A percentile compares a stretch with the other conserved stretches of the same genome.
These are phyloP conservation scores for Megatriorchis doriae DNA, from an alignment of 2,113 vertebrate species.

Conservation along the genomic window DNA sequence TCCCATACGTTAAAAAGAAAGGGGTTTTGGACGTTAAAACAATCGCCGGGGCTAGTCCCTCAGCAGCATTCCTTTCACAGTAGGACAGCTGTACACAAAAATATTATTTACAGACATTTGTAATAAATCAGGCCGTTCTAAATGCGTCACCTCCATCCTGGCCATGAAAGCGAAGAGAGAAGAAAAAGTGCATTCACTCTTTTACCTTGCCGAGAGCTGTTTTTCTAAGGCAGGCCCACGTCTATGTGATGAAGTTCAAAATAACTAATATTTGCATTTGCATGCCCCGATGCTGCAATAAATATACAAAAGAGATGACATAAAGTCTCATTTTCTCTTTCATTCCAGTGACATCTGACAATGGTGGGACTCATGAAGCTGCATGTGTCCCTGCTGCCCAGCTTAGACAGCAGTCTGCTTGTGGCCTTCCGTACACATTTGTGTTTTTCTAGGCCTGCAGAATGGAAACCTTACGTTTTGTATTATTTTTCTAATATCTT, in stretches of 20 bases:
- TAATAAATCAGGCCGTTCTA: conserved; percentile 57
- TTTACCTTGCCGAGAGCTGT: conserved; percentile 7
- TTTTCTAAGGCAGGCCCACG: conserved; percentile 31
- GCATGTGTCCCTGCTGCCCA: not conserved
- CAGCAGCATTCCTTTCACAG: conserved; percentile 9
- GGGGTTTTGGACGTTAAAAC: not conserved
- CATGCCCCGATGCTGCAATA: conserved; percentile 21
- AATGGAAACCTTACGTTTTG: not conserved
- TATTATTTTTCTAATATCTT: not conserved
- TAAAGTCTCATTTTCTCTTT: not conserved
- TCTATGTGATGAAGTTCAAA: conserved; percentile 58
- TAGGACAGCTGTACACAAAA: conserved; percentile 58
- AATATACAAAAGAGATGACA: conserved; percentile 17
- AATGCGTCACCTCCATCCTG: conserved; percentile 43
- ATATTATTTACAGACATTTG: conserved; percentile 65
- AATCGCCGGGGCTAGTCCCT: not conserved
- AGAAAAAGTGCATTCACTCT: conserved; percentile 52
- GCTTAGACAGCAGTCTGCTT: not conserved
- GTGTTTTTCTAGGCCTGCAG: not conserved
- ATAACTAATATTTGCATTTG: conserved; percentile 62
- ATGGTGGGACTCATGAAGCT: not conserved
- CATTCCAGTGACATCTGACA: not conserved
- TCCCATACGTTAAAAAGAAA: conserved; percentile 11
- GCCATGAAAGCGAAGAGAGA: conserved; percentile 15
- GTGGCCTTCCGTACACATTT: not conserved